A percentile compares a stretch with the other conserved stretches of the same genome.
Conservation (phyloP, 2,113 vertebrate genomes). For the Aspidoscelis tigris region DNA sequence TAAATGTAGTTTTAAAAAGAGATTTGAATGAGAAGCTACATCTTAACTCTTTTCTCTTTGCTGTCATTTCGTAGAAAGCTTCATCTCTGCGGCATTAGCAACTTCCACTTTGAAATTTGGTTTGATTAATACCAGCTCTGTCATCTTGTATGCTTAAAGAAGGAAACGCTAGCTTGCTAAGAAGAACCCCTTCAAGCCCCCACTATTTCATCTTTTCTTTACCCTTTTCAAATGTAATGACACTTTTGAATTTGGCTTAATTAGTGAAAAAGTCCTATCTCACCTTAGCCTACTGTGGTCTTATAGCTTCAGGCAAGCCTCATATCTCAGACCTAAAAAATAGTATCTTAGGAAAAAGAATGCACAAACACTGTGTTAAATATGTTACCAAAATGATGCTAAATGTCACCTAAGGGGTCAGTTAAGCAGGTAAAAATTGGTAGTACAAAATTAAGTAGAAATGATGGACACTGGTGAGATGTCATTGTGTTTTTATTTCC, state of each 20-base stretch:
- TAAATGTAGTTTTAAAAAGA: background rate
- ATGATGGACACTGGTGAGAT: no score
- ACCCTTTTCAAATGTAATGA: slow-evolving; percentile 4
- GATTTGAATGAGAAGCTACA: background rate
- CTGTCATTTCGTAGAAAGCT: background rate
- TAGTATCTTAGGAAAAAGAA: background rate
- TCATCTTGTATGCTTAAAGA: slow-evolving; percentile 5
- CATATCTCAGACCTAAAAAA: background rate
- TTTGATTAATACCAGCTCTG: background rate
- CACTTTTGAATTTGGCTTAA: slow-evolving; percentile 6
- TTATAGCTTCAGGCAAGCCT: background rate
- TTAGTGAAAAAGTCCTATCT: background rate
- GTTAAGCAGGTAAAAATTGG: background rate
- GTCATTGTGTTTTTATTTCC: no score
- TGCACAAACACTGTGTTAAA: background rate
- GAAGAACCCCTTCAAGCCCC: background rate
- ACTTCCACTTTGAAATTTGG: background rate
- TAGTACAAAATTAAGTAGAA: background rate
- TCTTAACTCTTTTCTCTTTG: no score
- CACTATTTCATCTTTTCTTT: slow-evolving; percentile 8
- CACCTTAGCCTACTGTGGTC: background rate
- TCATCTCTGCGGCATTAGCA: background rate
- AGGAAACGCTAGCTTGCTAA: background rate
- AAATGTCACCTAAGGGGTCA: background rate
- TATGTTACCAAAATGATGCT: background rate